Base-by-base conservation (phyloP, 2,797 vertebrate genomes). In the Percopsis omiscomaycus region DNA sequence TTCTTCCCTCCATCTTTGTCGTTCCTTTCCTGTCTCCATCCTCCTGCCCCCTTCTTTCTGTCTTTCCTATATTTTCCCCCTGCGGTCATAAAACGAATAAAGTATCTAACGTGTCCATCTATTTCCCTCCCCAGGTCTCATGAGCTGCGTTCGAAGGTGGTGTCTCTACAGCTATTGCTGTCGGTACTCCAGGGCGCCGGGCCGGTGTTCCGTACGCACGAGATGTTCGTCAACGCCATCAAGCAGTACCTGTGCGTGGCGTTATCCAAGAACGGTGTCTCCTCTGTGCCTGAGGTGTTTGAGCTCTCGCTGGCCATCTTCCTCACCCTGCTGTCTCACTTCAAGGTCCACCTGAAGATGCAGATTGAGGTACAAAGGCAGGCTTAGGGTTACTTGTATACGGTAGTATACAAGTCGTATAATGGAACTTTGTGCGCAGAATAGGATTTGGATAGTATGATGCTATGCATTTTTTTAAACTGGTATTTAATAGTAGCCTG, bases 241-340 rank as follows among this genome's bases (percentile, higher is more conserved):
- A 98, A 98, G 85, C 97, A 99, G 60, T 98, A 98, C 71, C 93
- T 99, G 77, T 98, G 97, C 58, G 97, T 99, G 84, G 97, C 97
- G 0, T 84, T 99, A 56, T 98, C 96, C 66, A 98, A 98, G 84
- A 99, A 98, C 0, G 96, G 97, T 9, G 96, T 98, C 32, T 99
- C 96, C 47, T 97, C 95, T 6, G 96, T 99, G 86, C 97, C 97
- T 58, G 96, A 98, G 81, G 96, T 98, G 6, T 98, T 98, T 53
- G 96, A 98, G 74, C 94, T 98, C 22, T 98, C 96, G 2, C 91
- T 98, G 51, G 96, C 97, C 76, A 98, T 98, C 86, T 98, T 98
- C 79, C 96, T 98, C 77, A 98, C 95, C 0, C 82, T 98, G 75
- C 95, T 98, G 29, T 99, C 96, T 0, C 96, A 98, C 86, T 99